A percentile compares a stretch with the other conserved stretches of the same genome.
Evolutionary conservation across 2,797 vertebrate genomes (phyloP).

Genomic region (Rhinoraja longicauda): DNA sequence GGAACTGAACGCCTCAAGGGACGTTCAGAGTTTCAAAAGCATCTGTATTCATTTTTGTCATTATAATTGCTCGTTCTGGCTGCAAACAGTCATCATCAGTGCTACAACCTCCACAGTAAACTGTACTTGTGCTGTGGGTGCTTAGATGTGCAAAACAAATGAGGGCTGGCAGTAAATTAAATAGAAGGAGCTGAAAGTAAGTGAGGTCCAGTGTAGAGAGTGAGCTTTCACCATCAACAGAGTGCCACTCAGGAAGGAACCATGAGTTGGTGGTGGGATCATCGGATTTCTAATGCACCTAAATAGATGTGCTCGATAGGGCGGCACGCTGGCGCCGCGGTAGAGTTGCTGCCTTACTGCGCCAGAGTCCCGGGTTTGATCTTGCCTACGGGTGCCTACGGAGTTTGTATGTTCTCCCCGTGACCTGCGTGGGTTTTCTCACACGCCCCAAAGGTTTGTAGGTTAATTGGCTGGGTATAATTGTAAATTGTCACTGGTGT

Average conservation of each 20-base stretch:
- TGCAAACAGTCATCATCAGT: neutral
- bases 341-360: no score
- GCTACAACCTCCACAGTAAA: neutral
- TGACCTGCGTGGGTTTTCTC: no score
- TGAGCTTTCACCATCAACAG: neutral
- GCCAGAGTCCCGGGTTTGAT: no score
- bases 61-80: constrained; percentile 6
- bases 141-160: constrained; percentile 5
- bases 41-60: constrained; percentile 33
- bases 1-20: neutral
- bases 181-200: neutral
- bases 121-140: neutral
- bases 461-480: no score
- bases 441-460: no score
- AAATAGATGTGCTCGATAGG: no score
- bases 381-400: no score
- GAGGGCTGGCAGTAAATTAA: constrained; percentile 5
- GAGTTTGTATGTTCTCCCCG: no score
- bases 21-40: neutral
- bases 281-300: no score
- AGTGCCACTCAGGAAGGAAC: neutral
- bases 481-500: no score
- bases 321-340: no score
- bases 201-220: neutral
- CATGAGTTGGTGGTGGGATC: neutral